Conservation (phyloP, 2,113 vertebrate species). For the Mixornis gularis region DNA sequence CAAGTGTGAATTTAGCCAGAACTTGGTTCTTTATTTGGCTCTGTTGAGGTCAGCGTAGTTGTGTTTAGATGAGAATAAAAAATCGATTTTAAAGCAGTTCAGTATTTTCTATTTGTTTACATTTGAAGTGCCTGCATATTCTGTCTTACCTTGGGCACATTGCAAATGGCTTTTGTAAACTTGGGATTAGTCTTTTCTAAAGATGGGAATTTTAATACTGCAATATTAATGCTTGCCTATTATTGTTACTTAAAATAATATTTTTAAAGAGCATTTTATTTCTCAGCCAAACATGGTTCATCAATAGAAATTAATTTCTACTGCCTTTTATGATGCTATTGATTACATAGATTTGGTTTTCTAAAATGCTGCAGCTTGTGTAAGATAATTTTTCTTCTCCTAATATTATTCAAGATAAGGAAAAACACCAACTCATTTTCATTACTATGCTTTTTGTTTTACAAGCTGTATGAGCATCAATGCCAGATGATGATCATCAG, state of each 20-base stretch:
- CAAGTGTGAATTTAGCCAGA: neutral
- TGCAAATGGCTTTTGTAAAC: neutral
- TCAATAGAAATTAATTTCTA: neutral
- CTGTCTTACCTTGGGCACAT: neutral
- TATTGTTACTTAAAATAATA: neutral
- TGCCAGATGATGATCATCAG: neutral
- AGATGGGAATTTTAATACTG: neutral
- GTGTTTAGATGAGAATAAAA: neutral
- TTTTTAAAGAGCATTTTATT: neutral
- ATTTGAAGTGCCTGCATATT: neutral
- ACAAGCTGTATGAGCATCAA: neutral
- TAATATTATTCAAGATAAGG: neutral
- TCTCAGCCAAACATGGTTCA: neutral
- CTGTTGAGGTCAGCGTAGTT: neutral
- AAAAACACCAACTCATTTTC: neutral
- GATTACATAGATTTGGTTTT: neutral
- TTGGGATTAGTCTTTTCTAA: neutral
- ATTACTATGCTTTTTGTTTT: neutral
- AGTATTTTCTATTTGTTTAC: neutral
- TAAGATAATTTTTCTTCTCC: neutral
- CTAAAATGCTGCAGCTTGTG: neutral
- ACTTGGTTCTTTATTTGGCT: neutral
- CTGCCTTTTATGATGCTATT: neutral
- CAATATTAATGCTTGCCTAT: neutral
- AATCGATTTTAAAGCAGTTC: neutral